Evolutionary conservation across 2,888 invertebrate genomes (phyloP), one percentile per base, ranked within the genome.

Genomic region (Apodemia mormo): DNA sequence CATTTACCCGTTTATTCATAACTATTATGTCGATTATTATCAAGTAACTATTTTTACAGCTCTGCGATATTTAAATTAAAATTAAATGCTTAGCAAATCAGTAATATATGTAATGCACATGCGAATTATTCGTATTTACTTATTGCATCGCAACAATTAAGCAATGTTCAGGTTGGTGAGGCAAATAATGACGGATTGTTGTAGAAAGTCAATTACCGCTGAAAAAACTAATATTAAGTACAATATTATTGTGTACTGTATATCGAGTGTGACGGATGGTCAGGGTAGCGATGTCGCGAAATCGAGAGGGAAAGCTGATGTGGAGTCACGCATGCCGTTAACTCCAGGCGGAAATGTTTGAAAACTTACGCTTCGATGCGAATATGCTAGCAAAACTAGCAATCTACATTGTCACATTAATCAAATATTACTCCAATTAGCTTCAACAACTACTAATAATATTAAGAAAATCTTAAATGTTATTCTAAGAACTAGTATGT

Each of bases 301-400:
- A 72, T 69, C 75, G 82, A 85, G 81, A 85, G 91, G 88, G 92
- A 92, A 92, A 92, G 92, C 87, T 80, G 33, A 30, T 83, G 79
- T 85, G 83, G 83, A 84, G 81, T 83, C 87, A 87, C 87, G 86
- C 86, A 78, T 83, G 90, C 85, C 90, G 83, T 85, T 89, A 89
- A 90, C 92, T 82, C 78, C 78, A 85, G 80, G 81, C 89, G 91
- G 92, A 92, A 92, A 84, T 70, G 70, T 68, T n/a, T 45, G 43
- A 66, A 64, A 40, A 70, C 37, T 68, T 22, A 68, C 68, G 54
- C 45, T 45, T 54, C 54, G 66, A 54, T 68, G 65, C 67, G 40
- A 68, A 43, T 68, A 68, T 29, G 54, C 9, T 33, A 33, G 56
- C 29, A 29, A 29, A 12, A 33, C 58, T 33, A 58, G 10, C 29